phyloP scores from a whole-genome alignment of 2,888 invertebrate genomes.

The Caenorhabditis becei region DNA sequence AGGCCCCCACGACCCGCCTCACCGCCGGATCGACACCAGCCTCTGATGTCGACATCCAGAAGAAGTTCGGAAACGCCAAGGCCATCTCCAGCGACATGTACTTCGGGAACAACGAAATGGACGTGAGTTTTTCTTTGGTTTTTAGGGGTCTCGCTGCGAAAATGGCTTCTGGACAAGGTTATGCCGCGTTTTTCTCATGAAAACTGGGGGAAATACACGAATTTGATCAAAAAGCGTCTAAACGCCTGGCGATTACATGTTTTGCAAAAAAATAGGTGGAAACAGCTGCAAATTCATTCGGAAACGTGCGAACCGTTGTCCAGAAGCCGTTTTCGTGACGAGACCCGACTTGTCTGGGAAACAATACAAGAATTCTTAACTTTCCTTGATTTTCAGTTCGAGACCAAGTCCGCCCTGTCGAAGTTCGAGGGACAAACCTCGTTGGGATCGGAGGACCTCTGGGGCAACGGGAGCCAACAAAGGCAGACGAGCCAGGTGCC shows the following conservation, averaged over 20 bases:
- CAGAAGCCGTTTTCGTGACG: too few species aligned
- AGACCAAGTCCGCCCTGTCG: conserved; percentile 84
- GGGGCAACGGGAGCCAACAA: conserved; percentile 85
- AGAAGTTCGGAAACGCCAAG: conserved; percentile 97
- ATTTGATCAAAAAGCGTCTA: too few species aligned
- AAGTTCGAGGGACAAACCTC: conserved; percentile 95
- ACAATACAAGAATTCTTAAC: not conserved
- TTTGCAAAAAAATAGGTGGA: too few species aligned
- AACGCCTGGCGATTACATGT: too few species aligned
- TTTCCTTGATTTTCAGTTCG: conserved; percentile 80
- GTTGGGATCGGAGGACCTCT: conserved; percentile 97
- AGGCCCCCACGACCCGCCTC: conserved; percentile 47
- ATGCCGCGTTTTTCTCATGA: too few species aligned
- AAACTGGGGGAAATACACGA: too few species aligned
- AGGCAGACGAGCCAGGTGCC: conserved; percentile 81
- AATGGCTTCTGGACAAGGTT: too few species aligned
- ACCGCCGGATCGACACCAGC: conserved; percentile 46
- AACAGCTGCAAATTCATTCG: too few species aligned
- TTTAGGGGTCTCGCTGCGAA: too few species aligned
- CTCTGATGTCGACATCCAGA: conserved; percentile 88
- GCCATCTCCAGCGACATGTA: conserved; percentile 98
- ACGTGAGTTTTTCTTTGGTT: conserved; percentile 66
- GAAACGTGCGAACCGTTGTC: too few species aligned
- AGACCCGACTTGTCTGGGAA: too few species aligned
- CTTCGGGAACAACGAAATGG: conserved; percentile 87